Evolutionary conservation across 1,140 invertebrate species (phyloP), one percentile per base, ranked within the genome.

Genomic region (Cyclargus thomasi): DNA sequence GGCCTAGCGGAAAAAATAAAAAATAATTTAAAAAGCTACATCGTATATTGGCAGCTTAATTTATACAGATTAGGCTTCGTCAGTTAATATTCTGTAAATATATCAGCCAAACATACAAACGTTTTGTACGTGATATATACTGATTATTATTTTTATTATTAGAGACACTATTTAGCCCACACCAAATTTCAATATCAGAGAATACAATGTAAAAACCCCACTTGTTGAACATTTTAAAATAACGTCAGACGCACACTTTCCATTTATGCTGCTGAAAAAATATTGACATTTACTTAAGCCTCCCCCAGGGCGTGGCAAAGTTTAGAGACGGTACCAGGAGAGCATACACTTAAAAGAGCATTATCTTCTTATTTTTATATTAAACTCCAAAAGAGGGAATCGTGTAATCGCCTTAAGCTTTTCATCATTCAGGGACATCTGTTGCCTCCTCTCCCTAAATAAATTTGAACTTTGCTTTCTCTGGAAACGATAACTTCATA

Each of bases 341-440:
- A 79, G 78, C 77, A 81, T 75, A 84, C 76, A 78, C 77, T 84
- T 78, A 85, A 82, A 85, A 80, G 71, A 71, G 76, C 78, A 86
- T 86, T 85, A 84, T 81, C 75, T 82, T 80, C 80, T 88, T 80
- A 83, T 85, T 88, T 85, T 85, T 85, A 81, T 85, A 87, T 88
- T 85, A 86, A 88, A 88, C 72, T 82, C 80, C 76, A 80, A 83
- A 70, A 63, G 77, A 78, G 78, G 76, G 73, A 81, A 76, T 81
- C 75, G 74, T 83, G 80, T 87, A 88, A 88, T 88, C 86, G 84
- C 81, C 83, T 88, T 86, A 87, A 87, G 85, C 83, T 82, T 86
- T 86, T 82, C 85, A 85, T 83, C 85, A 80, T 83, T 85, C 81
- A 81, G 72, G 62, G 77, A 75, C 86, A 88, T 78, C 82, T 86